These are phyloP conservation scores for Malachius bipustulatus DNA, from an alignment of 2,888 invertebrate species.

Conservation along the genomic window DNA sequence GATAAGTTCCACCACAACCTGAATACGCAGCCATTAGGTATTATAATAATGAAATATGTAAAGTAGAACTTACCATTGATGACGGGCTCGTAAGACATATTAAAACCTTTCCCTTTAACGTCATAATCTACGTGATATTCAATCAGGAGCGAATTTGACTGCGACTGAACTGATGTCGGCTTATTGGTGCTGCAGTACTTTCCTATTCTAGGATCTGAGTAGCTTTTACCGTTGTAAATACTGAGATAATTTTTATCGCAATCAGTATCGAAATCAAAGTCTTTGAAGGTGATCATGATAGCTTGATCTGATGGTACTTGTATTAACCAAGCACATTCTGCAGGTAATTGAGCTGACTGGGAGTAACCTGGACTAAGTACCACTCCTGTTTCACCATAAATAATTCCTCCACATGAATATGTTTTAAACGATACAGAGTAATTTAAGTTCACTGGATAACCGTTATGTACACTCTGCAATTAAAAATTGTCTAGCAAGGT, in stretches of 20 bases:
- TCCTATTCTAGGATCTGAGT: slow-evolving; percentile 42
- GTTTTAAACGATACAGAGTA: slow-evolving; percentile 50
- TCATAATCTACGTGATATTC: slow-evolving; percentile 52
- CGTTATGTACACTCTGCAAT: too few species aligned
- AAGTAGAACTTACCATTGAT: slow-evolving; percentile 12
- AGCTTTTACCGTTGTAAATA: slow-evolving; percentile 41
- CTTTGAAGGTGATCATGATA: slow-evolving; percentile 39
- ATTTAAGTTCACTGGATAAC: too few species aligned
- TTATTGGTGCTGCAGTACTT: slow-evolving; percentile 49
- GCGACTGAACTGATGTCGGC: slow-evolving; percentile 38
- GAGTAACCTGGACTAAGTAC: slow-evolving; percentile 46
- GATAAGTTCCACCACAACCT: slow-evolving; percentile 60
- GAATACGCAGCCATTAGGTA: slow-evolving; percentile 10
- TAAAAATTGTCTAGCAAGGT: too few species aligned
- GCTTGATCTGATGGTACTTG: slow-evolving; percentile 23
- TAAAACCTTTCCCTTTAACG: slow-evolving; percentile 30
- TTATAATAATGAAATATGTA: slow-evolving; percentile 14
- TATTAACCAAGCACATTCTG: slow-evolving; percentile 51
- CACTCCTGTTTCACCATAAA: slow-evolving; percentile 36
- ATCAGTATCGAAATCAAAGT: slow-evolving; percentile 42
- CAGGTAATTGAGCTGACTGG: slow-evolving; percentile 33
- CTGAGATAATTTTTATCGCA: slow-evolving; percentile 46
- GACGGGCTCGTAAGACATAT: slow-evolving; percentile 24
- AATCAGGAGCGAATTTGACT: slow-evolving; percentile 46
- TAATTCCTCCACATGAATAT: slow-evolving; percentile 56